Evolutionary conservation across 2,113 vertebrate species (phyloP).

Genomic region (Montifringilla adamsi): DNA sequence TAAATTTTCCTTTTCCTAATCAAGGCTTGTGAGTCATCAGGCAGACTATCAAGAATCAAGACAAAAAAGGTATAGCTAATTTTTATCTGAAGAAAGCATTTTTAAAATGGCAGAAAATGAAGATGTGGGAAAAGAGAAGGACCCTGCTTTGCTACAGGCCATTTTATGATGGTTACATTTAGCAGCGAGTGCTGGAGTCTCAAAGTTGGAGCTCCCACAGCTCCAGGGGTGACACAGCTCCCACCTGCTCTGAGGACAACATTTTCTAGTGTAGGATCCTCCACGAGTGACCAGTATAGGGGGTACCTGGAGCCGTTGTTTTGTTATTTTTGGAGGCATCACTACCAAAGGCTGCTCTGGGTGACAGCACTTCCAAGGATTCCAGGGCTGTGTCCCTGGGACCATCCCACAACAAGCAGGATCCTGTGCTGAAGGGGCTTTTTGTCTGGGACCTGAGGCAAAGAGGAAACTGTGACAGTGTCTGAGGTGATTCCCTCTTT

Average conservation of each 20-base stretch:
- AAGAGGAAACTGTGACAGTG: background rate
- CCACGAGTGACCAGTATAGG: fast-evolving
- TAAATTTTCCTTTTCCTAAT: background rate
- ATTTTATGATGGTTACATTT: background rate
- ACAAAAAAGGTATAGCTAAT: background rate
- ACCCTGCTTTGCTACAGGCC: background rate
- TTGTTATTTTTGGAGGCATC: background rate
- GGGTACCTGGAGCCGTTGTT: background rate
- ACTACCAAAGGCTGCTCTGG: background rate
- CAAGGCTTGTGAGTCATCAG: background rate
- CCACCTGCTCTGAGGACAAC: background rate
- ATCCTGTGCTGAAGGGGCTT: background rate
- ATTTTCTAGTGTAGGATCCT: background rate
- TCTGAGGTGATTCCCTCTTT: background rate
- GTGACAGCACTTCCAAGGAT: background rate
- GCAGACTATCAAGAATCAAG: background rate
- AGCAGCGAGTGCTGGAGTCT: fast-evolving
- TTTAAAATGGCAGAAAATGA: background rate
- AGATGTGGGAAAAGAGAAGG: background rate
- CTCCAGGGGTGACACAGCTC: background rate
- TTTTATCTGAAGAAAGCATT: constrained; percentile 1
- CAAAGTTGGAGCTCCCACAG: background rate
- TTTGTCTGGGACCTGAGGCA: background rate
- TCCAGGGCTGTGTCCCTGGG: background rate
- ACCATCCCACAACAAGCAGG: background rate